phyloP scores from a whole-genome alignment of 2,888 invertebrate species.

The Aphidoletes aphidimyza region DNA sequence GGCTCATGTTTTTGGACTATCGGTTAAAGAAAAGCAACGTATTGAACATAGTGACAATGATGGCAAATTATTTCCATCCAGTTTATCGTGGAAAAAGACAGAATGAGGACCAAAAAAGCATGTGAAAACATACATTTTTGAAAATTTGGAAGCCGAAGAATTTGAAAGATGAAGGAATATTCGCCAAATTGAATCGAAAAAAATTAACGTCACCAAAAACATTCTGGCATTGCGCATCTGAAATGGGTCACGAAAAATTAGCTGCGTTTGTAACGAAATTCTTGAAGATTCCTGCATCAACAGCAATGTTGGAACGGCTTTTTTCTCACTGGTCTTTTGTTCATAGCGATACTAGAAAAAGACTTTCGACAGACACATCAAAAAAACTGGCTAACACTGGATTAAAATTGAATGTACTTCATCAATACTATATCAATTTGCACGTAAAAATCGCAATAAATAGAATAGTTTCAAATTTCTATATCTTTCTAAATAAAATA shows the following conservation, averaged over 20 bases:
- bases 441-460: no score
- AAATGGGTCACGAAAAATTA: neutral
- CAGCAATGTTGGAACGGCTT: neutral
- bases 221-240: neutral
- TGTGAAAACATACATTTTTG: no score
- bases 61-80: neutral
- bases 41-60: neutral
- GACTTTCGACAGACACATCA: neutral
- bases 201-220: neutral
- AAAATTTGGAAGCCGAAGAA: no score
- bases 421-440: no score
- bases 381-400: neutral
- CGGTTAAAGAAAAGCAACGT: neutral
- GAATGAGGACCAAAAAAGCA: neutral
- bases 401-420: no score
- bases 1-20: neutral
- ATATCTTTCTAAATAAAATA: no score
- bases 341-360: neutral
- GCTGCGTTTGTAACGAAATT: neutral
- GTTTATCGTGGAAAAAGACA: neutral
- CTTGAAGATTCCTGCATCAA: conserved; percentile 3
- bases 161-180: neutral
- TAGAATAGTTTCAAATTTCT: no score
- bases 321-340: neutral
- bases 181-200: neutral